Base-by-base conservation (phyloP, 1,140 invertebrate genomes). In the Arion vulgaris region DNA sequence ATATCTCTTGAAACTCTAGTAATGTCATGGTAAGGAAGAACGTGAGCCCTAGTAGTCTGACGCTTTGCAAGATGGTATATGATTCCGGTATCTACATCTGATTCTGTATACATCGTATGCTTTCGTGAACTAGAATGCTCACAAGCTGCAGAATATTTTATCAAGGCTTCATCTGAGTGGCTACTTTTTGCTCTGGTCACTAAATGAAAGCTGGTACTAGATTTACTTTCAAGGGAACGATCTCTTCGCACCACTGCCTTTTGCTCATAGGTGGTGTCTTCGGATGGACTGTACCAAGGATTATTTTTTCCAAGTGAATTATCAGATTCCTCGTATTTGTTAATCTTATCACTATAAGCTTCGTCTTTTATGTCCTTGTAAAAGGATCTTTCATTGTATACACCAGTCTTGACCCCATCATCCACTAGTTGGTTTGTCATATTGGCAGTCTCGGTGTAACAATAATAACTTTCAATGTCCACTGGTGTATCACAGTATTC, bases 1-100 rank as follows among this genome's bases (percentile, higher is more conserved):
- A 78, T 66, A 28, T 66, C 39, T 66, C n/a, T 36, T 2, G 49
- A 34, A 9, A 23, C 62, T 4, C 38, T 36, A 9, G 76, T 57
- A 23, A 78, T n/a, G 26, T 78, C 76, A 26, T 66, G 34, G 53
- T 78, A 68, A 28, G n/a, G 19, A 17, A 36, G 62, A 41, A 78
- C 76, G 17, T 78, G 51, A 4, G 32, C 36, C 26, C 62, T 62
- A 15, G 76, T 39, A 34, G 76, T 45, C 19, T 66, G 51, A 19
- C 76, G 38, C 26, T 78, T 78, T 17, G 76, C 51, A 4, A 78
- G 36, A 28, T 78, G 76, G 28, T 78, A 66, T 17, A 78, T 66
- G 4, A 68, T 1, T 39, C 76, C 76, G 5, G 76, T 66, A n/a
- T 78, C 76, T 9, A 78, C 76, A 28, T 78, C 76, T n/a, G 76